Percentiles rank a stretch among this genome's conserved stretches.
These are phyloP conservation scores for Coptodon bakossiorum DNA, from an alignment of 2,113 vertebrate species.

Conservation along the genomic window DNA sequence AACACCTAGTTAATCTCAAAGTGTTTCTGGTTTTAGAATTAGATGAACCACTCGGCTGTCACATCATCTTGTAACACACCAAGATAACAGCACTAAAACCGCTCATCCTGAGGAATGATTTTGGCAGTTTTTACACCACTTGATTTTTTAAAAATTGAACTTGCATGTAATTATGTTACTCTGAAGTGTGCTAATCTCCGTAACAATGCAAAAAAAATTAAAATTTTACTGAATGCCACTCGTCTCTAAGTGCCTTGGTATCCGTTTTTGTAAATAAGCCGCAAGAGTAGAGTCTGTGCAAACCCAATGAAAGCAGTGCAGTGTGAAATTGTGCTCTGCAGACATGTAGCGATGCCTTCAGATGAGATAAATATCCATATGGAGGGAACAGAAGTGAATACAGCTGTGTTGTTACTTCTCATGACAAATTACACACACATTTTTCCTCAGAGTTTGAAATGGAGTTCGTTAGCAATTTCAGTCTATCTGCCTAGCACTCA, in stretches of 20 bases:
- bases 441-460: neutral
- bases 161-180: neutral
- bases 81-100: neutral
- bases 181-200: neutral
- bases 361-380: neutral
- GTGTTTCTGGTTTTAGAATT: neutral
- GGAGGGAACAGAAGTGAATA: constrained; percentile 1
- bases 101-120: neutral
- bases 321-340: neutral
- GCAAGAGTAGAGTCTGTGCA: neutral
- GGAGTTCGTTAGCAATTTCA: neutral
- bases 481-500: neutral
- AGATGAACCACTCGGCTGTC: neutral
- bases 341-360: neutral
- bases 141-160: neutral
- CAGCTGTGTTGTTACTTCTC: constrained; percentile 9
- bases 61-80: neutral
- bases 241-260: neutral
- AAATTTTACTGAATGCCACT: neutral
- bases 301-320: neutral
- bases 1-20: neutral
- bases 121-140: neutral
- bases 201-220: neutral
- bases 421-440: neutral
- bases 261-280: neutral